Evolutionary conservation across 2,113 vertebrate genomes (phyloP).

Genomic region (Callospermophilus lateralis): DNA sequence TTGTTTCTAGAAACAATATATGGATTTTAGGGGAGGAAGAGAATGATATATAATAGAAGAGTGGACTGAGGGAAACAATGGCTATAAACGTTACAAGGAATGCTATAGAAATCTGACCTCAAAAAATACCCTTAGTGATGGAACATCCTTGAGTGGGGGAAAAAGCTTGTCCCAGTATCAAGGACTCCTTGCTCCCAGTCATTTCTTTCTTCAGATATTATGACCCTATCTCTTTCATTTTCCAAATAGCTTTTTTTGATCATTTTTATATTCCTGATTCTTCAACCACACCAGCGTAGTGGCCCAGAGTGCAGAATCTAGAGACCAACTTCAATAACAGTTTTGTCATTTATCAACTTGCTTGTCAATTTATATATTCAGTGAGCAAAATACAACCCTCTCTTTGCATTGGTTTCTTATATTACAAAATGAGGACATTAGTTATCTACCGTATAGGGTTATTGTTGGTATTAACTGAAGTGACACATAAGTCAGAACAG

Average conservation of each 20-base stretch:
- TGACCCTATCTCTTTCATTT: background rate
- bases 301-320: background rate
- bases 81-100: background rate
- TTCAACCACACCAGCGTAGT: background rate
- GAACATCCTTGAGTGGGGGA: background rate
- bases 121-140: background rate
- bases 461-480: background rate
- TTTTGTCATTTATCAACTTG: background rate
- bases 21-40: background rate
- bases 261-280: background rate
- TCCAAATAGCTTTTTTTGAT: background rate
- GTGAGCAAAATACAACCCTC: background rate
- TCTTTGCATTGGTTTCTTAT: background rate
- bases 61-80: background rate
- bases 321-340: background rate
- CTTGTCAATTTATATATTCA: background rate
- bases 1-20: constrained; percentile 9
- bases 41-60: too few relatives aligned
- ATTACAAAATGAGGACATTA: background rate
- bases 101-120: background rate
- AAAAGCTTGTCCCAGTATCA: background rate
- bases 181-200: background rate
- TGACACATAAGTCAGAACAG: background rate
- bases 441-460: background rate
- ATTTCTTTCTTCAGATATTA: background rate